A percentile compares a stretch with the other conserved stretches of the same genome.
Conservation (phyloP, 2,113 vertebrate species). For the Anhinga anhinga region DNA sequence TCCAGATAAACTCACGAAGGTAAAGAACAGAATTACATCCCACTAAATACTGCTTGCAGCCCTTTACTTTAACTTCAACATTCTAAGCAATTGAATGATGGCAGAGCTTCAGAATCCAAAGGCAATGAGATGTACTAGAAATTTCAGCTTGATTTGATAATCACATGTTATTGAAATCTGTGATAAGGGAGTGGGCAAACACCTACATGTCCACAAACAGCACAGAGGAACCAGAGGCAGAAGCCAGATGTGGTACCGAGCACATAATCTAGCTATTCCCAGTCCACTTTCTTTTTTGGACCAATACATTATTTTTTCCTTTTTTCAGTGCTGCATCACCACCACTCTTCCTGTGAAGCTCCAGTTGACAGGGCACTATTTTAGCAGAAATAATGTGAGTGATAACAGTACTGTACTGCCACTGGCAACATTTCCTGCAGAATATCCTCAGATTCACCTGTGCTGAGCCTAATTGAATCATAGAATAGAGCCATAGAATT, state of each 20-base stretch:
- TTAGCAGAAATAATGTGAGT: neutral
- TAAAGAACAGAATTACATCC: neutral
- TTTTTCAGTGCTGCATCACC: neutral
- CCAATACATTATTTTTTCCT: neutral
- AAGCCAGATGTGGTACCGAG: neutral
- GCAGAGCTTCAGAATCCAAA: neutral
- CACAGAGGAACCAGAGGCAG: neutral
- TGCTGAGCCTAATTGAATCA: neutral
- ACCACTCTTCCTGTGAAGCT: neutral
- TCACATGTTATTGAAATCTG: neutral
- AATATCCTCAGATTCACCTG: neutral
- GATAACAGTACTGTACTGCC: neutral
- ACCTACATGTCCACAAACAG: accelerated
- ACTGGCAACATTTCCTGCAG: neutral
- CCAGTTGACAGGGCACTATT: neutral
- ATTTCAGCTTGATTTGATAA: neutral
- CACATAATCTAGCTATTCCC: neutral
- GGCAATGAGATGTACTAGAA: neutral
- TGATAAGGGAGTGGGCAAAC: neutral
- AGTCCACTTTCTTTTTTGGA: neutral
- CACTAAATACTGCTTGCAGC: neutral
- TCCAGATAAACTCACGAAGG: neutral
- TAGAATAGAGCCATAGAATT: too few relatives aligned
- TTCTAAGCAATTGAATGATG: neutral
- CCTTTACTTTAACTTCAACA: neutral